These are phyloP conservation scores for Parascotia fuliginaria DNA, from an alignment of 2,888 invertebrate species.

Conservation along the genomic window DNA sequence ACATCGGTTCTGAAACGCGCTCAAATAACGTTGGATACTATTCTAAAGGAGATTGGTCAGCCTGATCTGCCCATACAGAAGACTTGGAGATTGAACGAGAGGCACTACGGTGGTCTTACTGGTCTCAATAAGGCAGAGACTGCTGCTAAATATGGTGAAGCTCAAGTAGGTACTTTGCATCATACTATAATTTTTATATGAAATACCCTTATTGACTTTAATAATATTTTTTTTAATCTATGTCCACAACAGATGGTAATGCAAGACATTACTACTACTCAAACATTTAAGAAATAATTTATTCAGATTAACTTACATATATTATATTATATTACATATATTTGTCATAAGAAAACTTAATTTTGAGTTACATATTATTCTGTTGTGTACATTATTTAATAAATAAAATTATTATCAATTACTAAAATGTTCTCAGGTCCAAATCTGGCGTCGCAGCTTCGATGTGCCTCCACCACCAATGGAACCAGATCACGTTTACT, in stretches of 20 bases:
- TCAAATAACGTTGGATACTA: conserved; percentile 89
- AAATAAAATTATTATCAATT: too few species aligned
- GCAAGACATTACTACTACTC: too few species aligned
- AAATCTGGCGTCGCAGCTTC: conserved; percentile 94
- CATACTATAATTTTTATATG: too few species aligned
- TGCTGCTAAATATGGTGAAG: conserved; percentile 93
- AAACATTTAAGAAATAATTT: too few species aligned
- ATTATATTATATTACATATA: too few species aligned
- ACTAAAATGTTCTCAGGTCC: conserved; percentile 78
- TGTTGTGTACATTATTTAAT: too few species aligned
- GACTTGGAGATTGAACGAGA: conserved; percentile 94
- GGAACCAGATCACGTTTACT: conserved; percentile 91
- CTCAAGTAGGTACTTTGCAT: conserved; percentile 84
- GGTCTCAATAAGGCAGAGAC: conserved; percentile 94
- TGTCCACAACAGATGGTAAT: too few species aligned
- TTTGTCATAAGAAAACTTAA: too few species aligned
- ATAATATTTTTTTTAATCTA: too few species aligned
- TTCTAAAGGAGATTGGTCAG: conserved; percentile 89
- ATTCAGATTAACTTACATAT: too few species aligned
- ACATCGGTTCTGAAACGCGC: conserved; percentile 93
- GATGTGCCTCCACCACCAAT: conserved; percentile 93
- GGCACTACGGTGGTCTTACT: conserved; percentile 95
- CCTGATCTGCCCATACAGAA: conserved; percentile 88
- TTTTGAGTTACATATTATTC: too few species aligned
- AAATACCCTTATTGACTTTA: too few species aligned